Evolutionary conservation across 2,888 invertebrate genomes (phyloP), one percentile per base, ranked within the genome.

Genomic region (Willowsia nigromaculata): DNA sequence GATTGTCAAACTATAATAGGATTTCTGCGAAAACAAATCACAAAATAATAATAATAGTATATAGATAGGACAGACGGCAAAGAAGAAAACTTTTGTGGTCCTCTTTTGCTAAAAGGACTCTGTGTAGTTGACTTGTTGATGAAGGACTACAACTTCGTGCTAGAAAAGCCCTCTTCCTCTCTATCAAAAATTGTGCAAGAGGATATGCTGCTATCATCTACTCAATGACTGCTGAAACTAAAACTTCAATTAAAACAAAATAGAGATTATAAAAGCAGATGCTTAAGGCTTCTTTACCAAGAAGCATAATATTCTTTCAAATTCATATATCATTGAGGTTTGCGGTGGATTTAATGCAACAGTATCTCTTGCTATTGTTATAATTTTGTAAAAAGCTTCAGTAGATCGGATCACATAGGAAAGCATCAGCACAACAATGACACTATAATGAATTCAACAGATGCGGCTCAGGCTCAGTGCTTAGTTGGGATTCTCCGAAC

Each of bases 1-100:
- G 78, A 78, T 78, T 78, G 78, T 78, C 78, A 78, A 78, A 53
- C 50, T 18, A 78, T 78, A 78, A 78, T 78, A 78, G 78, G 78
- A 53, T 78, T 78, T 78, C 78, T 78, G 53, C 78, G 78, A 78
- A 78, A 78, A 78, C 78, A 78, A 78, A 78, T 78, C 78, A 53
- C 78, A 78, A 78, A 53, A 78, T 78, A 53, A 78, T 71, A 78
- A 78, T 78, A 53, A 78, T 78, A 78, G 2, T 50, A 50, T 6
- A 74, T 40, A 74, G 53, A 78, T 33, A 50, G 53, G 22, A 71
- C 71, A 71, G n/a, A 30, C 13, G 15, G 18, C 40, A 40, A 22
- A 27, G 43, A 18, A 47, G 7, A 40, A 7, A 13, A 25, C 25
- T 43, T 5, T 33, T 65, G 62, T 65, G 62, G 30, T n/a, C 33